phyloP scores from a whole-genome alignment of 1,140 invertebrate species.

The Fopius arisanus region DNA sequence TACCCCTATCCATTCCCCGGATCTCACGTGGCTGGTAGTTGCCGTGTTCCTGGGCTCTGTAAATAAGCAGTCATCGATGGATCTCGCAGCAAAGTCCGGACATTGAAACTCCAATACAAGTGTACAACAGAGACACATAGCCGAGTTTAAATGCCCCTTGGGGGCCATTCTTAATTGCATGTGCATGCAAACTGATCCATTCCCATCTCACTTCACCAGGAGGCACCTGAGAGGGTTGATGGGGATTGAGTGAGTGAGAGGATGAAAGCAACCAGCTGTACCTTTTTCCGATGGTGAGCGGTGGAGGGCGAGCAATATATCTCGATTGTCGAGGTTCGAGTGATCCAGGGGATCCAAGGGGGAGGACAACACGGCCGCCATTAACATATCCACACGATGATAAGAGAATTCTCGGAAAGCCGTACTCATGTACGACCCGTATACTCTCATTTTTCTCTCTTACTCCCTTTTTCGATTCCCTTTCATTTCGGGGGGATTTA shows the following conservation, averaged over 20 bases:
- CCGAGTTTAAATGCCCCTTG: constrained; percentile 12
- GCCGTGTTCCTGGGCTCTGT: constrained; percentile 50
- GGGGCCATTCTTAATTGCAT: constrained; percentile 55
- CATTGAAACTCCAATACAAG: background rate
- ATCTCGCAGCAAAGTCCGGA: constrained; percentile 34
- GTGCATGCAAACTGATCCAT: constrained; percentile 49
- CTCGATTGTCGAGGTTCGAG: background rate
- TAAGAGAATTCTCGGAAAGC: constrained; percentile 62
- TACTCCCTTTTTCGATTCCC: background rate
- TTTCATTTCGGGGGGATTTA: background rate
- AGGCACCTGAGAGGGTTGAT: constrained; percentile 22
- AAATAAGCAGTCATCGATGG: constrained; percentile 58
- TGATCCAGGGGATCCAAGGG: constrained; percentile 26
- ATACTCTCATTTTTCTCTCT: constrained; percentile 42
- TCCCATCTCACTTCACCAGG: constrained; percentile 30
- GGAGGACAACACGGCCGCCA: constrained; percentile 56
- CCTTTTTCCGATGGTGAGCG: background rate
- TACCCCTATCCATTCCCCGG: constrained; percentile 45
- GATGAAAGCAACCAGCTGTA: background rate
- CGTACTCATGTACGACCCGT: constrained; percentile 49
- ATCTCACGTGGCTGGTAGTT: constrained; percentile 41
- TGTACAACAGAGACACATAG: background rate
- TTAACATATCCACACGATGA: constrained; percentile 62
- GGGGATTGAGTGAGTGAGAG: constrained; percentile 27
- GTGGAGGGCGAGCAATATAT: constrained; percentile 30